Evolutionary conservation across 2,113 vertebrate species (phyloP).

Genomic region (Excalfactoria chinensis): DNA sequence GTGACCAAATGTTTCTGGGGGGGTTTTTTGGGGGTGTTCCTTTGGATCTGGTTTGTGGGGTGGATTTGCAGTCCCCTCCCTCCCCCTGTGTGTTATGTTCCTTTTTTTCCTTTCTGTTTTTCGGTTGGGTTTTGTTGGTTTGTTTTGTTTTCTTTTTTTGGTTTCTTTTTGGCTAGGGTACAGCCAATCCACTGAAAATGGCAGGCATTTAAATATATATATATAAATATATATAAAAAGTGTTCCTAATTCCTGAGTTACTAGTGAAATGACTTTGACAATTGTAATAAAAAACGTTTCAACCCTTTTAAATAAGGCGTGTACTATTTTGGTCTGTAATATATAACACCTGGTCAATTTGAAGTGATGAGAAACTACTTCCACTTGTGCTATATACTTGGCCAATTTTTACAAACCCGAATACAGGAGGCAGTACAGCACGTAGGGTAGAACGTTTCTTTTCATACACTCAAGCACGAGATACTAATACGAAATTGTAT

Average conservation of each 20-base stretch:
- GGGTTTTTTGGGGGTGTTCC: neutral
- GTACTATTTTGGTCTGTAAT: constrained; percentile 83
- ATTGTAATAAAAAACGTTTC: constrained; percentile 81
- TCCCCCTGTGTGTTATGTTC: constrained; percentile 31
- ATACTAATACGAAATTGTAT: constrained; percentile 81
- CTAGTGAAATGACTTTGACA: constrained; percentile 81
- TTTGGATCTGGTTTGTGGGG: constrained; percentile 29
- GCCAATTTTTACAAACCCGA: constrained; percentile 70
- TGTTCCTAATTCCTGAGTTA: constrained; percentile 77
- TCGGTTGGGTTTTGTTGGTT: neutral
- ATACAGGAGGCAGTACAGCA: constrained; percentile 57
- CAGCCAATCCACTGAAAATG: constrained; percentile 76
- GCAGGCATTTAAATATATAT: constrained; percentile 80
- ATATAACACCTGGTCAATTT: constrained; percentile 63
- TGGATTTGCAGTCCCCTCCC: neutral
- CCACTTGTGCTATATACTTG: constrained; percentile 66
- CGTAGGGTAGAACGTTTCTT: constrained; percentile 70
- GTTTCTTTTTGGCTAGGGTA: neutral
- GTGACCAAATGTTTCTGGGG: constrained; percentile 86
- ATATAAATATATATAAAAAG: constrained; percentile 63
- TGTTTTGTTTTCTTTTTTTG: neutral
- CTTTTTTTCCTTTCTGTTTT: neutral
- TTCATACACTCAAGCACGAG: constrained; percentile 76
- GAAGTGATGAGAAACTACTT: constrained; percentile 69
- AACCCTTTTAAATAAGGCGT: constrained; percentile 79